Evolutionary conservation across 92 coral and sea anemone genomes (phyloP).

Genomic region (Parazoanthus swiftii): DNA sequence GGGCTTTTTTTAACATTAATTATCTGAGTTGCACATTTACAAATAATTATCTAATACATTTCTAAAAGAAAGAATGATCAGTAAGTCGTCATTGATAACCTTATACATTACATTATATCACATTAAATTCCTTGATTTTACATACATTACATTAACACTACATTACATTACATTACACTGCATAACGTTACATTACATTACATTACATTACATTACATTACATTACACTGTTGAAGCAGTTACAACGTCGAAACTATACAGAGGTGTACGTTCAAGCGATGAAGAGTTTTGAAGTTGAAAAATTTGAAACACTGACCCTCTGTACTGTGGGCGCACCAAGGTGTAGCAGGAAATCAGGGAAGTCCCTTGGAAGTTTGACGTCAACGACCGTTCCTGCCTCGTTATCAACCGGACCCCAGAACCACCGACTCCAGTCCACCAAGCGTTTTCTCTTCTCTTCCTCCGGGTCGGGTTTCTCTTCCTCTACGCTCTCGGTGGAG

Average conservation of each 20-base stretch:
- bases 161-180: too few species aligned
- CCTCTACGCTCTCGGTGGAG: constrained; percentile 72
- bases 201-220: too few species aligned
- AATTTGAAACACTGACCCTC: constrained; percentile 10
- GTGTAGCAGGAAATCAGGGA: constrained; percentile 26
- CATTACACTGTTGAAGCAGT: too few species aligned
- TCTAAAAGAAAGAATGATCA: too few species aligned
- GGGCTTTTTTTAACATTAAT: too few species aligned
- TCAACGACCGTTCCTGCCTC: constrained; percentile 23
- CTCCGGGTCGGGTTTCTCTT: constrained; percentile 39
- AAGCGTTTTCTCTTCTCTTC: constrained; percentile 46
- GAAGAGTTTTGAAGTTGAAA: too few species aligned
- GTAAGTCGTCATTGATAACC: too few species aligned
- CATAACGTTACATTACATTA: too few species aligned
- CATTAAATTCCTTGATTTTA: too few species aligned
- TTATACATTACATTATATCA: too few species aligned
- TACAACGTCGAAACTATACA: background rate
- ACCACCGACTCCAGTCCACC: constrained; percentile 75
- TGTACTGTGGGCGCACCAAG: constrained; percentile 29
- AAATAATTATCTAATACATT: too few species aligned
- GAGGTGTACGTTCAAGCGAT: background rate
- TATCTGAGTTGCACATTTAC: background rate
- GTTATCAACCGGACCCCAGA: constrained; percentile 65
- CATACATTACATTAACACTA: background rate
- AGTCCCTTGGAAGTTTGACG: constrained; percentile 8